These are phyloP conservation scores for Gymnothorax javanicus DNA, from an alignment of 2,797 vertebrate species.

Conservation along the genomic window DNA sequence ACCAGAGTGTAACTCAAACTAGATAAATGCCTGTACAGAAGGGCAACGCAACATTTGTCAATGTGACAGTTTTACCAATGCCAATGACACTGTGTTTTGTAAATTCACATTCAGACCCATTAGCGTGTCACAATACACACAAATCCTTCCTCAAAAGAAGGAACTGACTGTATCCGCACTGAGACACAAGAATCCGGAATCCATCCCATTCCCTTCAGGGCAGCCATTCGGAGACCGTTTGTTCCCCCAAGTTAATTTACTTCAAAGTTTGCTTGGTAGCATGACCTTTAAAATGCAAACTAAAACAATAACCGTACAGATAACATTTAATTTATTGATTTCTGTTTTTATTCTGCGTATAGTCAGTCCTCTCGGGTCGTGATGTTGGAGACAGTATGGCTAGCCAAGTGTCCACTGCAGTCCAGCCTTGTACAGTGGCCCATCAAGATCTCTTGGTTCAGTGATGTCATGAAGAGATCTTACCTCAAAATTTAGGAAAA, in stretches of 20 bases:
- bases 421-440: neutral
- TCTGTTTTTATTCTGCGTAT: neutral
- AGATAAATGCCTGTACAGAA: conserved; percentile 22
- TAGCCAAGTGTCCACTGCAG: neutral
- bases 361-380: neutral
- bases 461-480: too few species aligned
- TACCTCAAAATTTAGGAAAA: too few species aligned
- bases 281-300: neutral
- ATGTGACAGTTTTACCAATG: neutral
- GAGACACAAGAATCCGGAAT: neutral
- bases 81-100: neutral
- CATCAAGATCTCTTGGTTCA: neutral
- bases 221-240: conserved; percentile 17
- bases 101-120: neutral
- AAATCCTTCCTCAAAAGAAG: neutral
- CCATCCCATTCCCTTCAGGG: neutral
- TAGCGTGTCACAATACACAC: neutral
- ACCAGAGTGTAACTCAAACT: conserved; percentile 25
- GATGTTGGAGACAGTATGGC: neutral
- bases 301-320: neutral
- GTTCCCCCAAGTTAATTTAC: neutral
- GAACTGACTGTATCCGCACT: neutral
- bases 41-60: neutral
- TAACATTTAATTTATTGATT: neutral
- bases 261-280: neutral